These are phyloP conservation scores for Australoheros scitulus DNA, from an alignment of 2,113 vertebrate species.

Conservation along the genomic window DNA sequence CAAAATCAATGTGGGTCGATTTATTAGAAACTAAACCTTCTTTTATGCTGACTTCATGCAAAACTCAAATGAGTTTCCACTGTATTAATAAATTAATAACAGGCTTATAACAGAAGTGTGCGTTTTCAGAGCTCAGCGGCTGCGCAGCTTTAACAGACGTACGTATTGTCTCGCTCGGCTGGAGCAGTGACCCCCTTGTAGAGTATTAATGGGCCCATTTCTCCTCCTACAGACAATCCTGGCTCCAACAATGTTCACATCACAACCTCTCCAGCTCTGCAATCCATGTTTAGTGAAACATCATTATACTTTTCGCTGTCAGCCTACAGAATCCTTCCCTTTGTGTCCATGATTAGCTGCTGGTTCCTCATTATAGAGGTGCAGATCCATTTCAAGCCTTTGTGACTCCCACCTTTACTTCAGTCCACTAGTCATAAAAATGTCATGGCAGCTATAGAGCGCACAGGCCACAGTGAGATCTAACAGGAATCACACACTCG, in stretches of 20 bases:
- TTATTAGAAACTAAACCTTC: not conserved
- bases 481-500: constrained; percentile 46
- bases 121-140: not conserved
- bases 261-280: constrained; percentile 8
- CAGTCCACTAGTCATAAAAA: constrained; percentile 68
- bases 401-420: constrained; percentile 69
- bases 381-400: constrained; percentile 62
- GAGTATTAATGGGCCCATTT: constrained; percentile 6
- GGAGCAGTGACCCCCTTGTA: constrained; percentile 7
- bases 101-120: not conserved
- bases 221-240: not conserved
- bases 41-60: not conserved
- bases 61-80: not conserved
- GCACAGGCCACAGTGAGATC: constrained; percentile 25
- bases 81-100: too few relatives aligned
- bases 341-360: constrained; percentile 61
- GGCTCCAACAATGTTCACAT: constrained; percentile 6
- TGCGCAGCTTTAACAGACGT: not conserved
- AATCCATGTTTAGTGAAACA: constrained; percentile 44
- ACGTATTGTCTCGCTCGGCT: not conserved
- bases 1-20: not conserved
- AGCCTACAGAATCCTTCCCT: constrained; percentile 34
- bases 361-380: constrained; percentile 51
- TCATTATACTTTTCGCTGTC: constrained; percentile 40
- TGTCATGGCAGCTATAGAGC: constrained; percentile 57